Evolutionary conservation across 2,113 vertebrate species (phyloP).

Genomic region (Myiagra hebetior): DNA sequence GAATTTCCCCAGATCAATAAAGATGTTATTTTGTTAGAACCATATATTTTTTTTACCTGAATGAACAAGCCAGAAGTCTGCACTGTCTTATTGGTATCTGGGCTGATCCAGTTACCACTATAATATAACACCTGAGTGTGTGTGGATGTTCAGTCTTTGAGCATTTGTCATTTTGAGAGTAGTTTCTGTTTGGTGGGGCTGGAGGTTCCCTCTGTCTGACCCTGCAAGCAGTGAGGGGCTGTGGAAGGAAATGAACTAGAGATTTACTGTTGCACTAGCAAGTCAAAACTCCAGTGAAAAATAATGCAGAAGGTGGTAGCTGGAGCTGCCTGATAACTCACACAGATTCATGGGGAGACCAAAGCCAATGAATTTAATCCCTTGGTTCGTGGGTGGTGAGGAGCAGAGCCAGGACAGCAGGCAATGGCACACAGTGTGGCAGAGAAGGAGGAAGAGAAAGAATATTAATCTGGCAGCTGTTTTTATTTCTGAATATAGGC

Average conservation of each 20-base stretch:
- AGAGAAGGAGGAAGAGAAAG: background rate
- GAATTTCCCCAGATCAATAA: background rate
- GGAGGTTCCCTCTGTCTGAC: background rate
- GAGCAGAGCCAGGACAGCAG: background rate
- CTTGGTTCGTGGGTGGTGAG: constrained; percentile 10
- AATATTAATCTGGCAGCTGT: background rate
- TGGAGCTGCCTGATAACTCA: constrained; percentile 34
- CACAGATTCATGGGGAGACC: constrained; percentile 2
- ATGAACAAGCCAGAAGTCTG: background rate
- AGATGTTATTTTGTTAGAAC: background rate
- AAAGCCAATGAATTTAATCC: constrained; percentile 8
- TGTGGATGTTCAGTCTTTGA: background rate
- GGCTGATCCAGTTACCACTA: background rate
- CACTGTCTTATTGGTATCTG: background rate
- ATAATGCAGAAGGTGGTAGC: background rate
- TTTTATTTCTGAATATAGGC: background rate
- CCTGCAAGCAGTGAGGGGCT: background rate
- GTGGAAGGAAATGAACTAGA: constrained; percentile 31
- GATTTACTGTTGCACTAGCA: background rate
- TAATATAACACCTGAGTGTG: background rate
- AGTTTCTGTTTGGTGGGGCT: background rate
- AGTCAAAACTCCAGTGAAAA: constrained; percentile 23
- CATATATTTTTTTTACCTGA: background rate
- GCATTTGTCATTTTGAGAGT: constrained; percentile 12
- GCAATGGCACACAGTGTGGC: background rate